phyloP scores from a whole-genome alignment of 2,113 vertebrate species.

The Strix aluco region DNA sequence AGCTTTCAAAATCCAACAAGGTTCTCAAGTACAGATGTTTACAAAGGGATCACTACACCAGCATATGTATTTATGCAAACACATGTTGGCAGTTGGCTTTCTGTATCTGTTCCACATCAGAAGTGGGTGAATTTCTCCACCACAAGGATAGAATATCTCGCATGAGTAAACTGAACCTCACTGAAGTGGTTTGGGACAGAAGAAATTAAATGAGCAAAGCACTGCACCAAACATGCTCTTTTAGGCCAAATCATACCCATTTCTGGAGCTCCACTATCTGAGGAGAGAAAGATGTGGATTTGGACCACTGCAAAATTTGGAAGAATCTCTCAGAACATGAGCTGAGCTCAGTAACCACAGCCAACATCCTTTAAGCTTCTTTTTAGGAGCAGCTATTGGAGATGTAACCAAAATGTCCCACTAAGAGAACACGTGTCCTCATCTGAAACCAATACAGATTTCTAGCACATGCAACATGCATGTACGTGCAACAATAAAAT shows the following conservation, averaged over 20 bases:
- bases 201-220: constrained; percentile 41
- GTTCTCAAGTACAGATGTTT: constrained; percentile 22
- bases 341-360: neutral
- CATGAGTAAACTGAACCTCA: constrained; percentile 56
- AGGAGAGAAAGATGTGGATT: constrained; percentile 47
- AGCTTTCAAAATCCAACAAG: constrained; percentile 22
- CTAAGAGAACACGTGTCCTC: neutral
- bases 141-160: constrained; percentile 35
- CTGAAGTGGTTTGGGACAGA: constrained; percentile 64
- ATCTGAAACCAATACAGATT: neutral
- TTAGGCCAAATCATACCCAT: constrained; percentile 29
- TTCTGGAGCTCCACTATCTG: constrained; percentile 12
- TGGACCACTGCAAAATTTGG: neutral
- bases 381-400: neutral
- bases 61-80: constrained; percentile 20
- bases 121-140: constrained; percentile 48
- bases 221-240: constrained; percentile 26
- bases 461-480: neutral
- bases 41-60: constrained; percentile 15
- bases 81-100: constrained; percentile 26
- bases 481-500: neutral
- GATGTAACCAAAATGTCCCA: neutral
- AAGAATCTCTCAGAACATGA: neutral
- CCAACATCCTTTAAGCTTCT: neutral
- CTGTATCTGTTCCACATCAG: constrained; percentile 57